phyloP scores from a whole-genome alignment of 2,113 vertebrate genomes.

The Petrocephalus zakoni region DNA sequence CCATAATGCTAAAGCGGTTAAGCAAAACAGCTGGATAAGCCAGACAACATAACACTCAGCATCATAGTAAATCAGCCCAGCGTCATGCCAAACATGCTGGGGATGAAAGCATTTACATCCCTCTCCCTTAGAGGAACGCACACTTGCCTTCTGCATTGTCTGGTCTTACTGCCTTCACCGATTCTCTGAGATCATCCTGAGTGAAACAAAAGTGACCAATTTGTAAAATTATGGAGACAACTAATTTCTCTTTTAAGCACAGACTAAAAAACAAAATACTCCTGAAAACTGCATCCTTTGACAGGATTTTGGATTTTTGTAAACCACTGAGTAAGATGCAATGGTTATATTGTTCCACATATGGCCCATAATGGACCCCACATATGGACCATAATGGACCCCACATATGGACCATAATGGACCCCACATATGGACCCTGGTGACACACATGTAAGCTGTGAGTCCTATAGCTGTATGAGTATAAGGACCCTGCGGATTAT shows the following conservation, averaged over 20 bases:
- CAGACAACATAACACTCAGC: background rate
- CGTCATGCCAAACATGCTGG: background rate
- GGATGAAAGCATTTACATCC: background rate
- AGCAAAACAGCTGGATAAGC: background rate
- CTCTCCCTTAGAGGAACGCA: background rate
- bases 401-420: too few relatives aligned
- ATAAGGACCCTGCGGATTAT: background rate
- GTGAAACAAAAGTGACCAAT: background rate
- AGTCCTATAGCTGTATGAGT: background rate
- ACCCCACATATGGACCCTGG: too few relatives aligned
- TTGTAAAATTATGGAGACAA: background rate
- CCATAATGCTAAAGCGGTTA: background rate
- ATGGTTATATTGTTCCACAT: background rate
- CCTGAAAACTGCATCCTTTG: background rate
- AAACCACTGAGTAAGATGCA: background rate
- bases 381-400: too few relatives aligned
- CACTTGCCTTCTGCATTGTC: constrained; percentile 1
- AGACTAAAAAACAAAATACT: background rate
- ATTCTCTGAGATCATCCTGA: constrained; percentile 7
- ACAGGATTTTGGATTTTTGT: background rate
- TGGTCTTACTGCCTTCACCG: background rate
- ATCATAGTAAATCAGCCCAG: background rate
- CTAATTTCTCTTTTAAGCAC: background rate
- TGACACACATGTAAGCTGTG: background rate
- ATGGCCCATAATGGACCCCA: too few relatives aligned